Conservation (phyloP, 2,113 vertebrate genomes). For the Eonycteris spelaea region DNA sequence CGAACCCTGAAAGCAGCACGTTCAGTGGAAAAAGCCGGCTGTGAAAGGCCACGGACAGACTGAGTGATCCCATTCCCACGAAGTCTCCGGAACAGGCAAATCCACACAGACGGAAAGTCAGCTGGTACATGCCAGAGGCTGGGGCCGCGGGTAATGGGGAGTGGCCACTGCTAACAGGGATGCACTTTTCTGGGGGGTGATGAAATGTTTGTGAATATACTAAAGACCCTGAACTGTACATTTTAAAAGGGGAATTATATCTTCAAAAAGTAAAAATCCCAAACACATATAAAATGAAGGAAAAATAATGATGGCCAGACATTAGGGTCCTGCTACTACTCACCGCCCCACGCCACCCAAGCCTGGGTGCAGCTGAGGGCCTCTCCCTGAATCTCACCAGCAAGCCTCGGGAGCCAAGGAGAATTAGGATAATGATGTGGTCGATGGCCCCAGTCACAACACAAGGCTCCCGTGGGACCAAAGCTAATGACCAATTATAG, state of each 20-base stretch:
- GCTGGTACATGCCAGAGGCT: background rate
- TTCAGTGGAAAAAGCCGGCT: fast-evolving
- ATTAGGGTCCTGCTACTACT: background rate
- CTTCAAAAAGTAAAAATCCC: background rate
- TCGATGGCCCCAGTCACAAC: background rate
- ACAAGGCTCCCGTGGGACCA: background rate
- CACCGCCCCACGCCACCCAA: fast-evolving
- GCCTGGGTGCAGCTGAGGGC: background rate
- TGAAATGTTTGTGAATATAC: background rate
- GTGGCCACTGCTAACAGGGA: background rate
- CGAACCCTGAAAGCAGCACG: fast-evolving
- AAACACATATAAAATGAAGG: no score
- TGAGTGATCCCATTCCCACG: fast-evolving
- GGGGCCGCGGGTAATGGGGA: fast-evolving
- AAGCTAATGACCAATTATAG: background rate
- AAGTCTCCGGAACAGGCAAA: fast-evolving
- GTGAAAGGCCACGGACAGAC: fast-evolving
- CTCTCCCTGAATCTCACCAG: background rate
- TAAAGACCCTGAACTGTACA: background rate
- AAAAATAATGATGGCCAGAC: fast-evolving
- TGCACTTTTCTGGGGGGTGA: background rate
- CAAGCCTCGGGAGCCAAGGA: background rate
- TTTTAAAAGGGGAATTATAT: background rate
- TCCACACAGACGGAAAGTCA: fast-evolving
- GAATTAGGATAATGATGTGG: fast-evolving